These are phyloP conservation scores for Agriopis aurantiaria DNA, from an alignment of 2,888 invertebrate genomes.

Conservation along the genomic window DNA sequence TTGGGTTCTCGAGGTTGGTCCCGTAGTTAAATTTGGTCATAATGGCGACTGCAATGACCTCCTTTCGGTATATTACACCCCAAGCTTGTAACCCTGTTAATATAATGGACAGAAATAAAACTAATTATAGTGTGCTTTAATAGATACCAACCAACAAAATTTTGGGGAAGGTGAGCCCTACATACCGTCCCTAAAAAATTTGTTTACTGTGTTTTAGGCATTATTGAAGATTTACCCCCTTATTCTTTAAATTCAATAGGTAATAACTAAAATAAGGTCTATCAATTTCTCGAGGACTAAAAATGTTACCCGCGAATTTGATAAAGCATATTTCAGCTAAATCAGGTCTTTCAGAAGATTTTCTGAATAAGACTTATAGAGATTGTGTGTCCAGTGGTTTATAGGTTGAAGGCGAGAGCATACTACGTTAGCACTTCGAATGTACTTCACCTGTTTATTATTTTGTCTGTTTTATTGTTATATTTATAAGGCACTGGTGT, in stretches of 20 bases:
- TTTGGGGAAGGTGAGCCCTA: background rate
- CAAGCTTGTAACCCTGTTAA: background rate
- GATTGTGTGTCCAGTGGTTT: slow-evolving; percentile 4
- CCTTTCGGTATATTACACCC: too few relatives aligned
- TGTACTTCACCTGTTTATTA: slow-evolving; percentile 62
- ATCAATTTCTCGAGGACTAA: background rate
- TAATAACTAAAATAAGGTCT: background rate
- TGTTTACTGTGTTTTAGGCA: background rate
- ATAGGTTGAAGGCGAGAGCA: slow-evolving; percentile 40
- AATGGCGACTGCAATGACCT: too few relatives aligned
- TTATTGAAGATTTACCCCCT: background rate
- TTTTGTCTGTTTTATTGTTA: slow-evolving; percentile 46
- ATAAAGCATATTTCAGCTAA: background rate
- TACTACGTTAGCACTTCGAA: slow-evolving; percentile 77
- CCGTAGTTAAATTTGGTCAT: too few relatives aligned
- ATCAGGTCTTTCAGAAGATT: background rate
- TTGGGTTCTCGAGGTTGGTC: too few relatives aligned
- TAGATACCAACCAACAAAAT: background rate
- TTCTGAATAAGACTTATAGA: background rate
- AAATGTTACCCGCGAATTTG: background rate
- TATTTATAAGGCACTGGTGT: slow-evolving; percentile 47
- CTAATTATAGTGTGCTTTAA: background rate
- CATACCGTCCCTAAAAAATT: background rate
- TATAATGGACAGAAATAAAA: background rate
- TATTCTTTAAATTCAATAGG: background rate